Percentiles rank a stretch among this genome's conserved stretches.
Conservation (phyloP, 2,797 vertebrate genomes). For the Scyliorhinus canicula region DNA sequence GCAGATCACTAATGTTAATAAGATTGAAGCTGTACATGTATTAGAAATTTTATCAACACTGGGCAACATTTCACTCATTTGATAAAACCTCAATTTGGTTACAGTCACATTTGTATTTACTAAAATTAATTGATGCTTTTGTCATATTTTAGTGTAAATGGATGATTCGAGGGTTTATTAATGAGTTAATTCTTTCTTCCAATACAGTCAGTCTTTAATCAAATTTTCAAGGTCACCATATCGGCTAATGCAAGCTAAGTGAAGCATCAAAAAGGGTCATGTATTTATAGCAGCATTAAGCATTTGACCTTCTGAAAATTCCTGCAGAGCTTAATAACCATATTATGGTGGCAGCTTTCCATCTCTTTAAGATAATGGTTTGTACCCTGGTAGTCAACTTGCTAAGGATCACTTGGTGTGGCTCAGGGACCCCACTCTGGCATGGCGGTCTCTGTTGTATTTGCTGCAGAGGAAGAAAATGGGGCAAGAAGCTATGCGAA, state of each 20-base stretch:
- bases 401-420: no score
- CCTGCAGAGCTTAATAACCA: neutral
- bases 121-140: neutral
- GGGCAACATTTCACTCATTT: neutral
- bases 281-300: neutral
- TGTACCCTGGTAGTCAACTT: no score
- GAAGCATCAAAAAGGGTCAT: neutral
- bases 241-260: neutral
- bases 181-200: neutral
- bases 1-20: neutral
- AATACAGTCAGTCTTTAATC: neutral
- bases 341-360: no score
- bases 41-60: neutral
- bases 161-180: neutral
- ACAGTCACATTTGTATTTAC: neutral
- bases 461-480: no score
- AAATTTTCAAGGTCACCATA: neutral
- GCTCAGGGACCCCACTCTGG: no score
- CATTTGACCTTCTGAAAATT: neutral
- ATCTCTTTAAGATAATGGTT: no score
- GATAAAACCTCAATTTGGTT: neutral
- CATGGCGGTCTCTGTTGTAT: no score
- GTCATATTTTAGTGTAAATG: no score
- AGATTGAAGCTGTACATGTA: neutral
- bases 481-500: no score